Conservation (phyloP, 2,888 invertebrate genomes). For the Nomada hirtipes region DNA sequence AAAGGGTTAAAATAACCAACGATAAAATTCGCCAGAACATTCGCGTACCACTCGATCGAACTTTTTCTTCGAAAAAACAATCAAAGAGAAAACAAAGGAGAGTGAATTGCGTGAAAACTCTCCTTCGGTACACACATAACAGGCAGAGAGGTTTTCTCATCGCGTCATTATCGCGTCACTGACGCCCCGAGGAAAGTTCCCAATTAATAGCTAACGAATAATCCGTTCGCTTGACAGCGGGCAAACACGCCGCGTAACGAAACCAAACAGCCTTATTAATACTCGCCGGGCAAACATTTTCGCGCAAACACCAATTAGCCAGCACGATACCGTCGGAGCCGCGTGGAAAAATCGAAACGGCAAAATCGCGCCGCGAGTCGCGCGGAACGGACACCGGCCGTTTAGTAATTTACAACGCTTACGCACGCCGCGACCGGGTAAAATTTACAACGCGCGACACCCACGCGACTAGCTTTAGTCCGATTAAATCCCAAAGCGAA, state of each 20-base stretch:
- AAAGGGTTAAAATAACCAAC: too few species aligned
- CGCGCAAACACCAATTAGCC: conserved; percentile 48
- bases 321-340: not conserved
- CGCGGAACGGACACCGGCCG: conserved; percentile 4
- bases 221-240: conserved; percentile 15
- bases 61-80: too few species aligned
- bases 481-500: conserved; percentile 52
- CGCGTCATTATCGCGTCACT: not conserved
- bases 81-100: too few species aligned
- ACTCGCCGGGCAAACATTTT: conserved; percentile 34
- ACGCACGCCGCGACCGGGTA: conserved; percentile 13
- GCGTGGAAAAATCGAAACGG: conserved; percentile 27
- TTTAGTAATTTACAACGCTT: conserved; percentile 48
- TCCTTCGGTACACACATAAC: not conserved
- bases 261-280: conserved; percentile 50
- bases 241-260: conserved; percentile 30
- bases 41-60: too few species aligned
- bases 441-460: conserved; percentile 59
- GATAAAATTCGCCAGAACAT: too few species aligned
- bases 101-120: too few species aligned
- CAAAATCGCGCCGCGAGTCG: not conserved
- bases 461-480: conserved; percentile 51
- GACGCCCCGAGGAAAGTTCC: not conserved
- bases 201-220: conserved; percentile 42
- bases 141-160: not conserved